Conservation (phyloP, 1,140 invertebrate species). For the Leptinotarsa texana region DNA sequence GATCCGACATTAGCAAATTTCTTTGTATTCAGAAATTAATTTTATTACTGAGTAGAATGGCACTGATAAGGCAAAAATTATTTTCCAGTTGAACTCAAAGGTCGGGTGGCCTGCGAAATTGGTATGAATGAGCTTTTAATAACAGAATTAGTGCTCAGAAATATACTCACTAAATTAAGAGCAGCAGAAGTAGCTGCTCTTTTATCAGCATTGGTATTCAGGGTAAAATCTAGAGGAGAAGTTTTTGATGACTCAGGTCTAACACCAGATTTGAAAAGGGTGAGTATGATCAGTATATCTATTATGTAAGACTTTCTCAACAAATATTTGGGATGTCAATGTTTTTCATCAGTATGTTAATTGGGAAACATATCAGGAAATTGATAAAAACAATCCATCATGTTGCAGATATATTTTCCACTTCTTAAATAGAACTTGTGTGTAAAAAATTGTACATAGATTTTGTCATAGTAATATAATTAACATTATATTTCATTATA, state of each 20-base stretch:
- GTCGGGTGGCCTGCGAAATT: slow-evolving; percentile 94
- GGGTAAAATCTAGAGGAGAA: slow-evolving; percentile 68
- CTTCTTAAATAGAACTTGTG: no score
- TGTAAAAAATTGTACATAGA: no score
- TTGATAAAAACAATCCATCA: no score
- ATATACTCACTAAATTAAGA: slow-evolving; percentile 82
- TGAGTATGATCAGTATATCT: slow-evolving; percentile 10
- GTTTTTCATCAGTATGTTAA: background rate
- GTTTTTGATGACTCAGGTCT: slow-evolving; percentile 37
- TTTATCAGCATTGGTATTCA: slow-evolving; percentile 89
- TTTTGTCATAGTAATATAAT: no score
- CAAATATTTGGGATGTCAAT: background rate
- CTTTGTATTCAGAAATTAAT: no score
- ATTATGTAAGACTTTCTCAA: background rate
- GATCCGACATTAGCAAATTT: no score
- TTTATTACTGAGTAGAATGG: no score
- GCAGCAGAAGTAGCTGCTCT: slow-evolving; percentile 92
- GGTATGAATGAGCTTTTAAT: slow-evolving; percentile 92
- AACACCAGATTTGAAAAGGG: slow-evolving; percentile 39
- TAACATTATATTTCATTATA: no score
- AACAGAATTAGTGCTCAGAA: slow-evolving; percentile 94
- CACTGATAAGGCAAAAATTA: background rate
- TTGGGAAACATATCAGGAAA: no score
- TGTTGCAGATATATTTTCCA: no score
- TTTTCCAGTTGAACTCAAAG: slow-evolving; percentile 78